Base-by-base conservation (phyloP, 1,140 invertebrate genomes). In the Phocides pigmalion region DNA sequence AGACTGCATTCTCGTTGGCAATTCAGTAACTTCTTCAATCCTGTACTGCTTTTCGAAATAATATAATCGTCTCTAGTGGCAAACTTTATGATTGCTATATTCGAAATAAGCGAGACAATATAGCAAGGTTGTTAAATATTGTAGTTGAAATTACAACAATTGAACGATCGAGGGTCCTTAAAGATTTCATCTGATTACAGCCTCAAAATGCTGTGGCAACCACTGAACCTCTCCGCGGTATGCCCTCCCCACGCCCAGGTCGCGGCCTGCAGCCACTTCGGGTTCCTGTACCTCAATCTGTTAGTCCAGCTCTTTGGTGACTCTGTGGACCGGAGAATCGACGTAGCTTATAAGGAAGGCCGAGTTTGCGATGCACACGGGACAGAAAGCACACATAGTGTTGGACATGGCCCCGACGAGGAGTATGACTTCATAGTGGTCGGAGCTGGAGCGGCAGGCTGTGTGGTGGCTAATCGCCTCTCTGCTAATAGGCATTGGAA, bases 381-480 rank as follows among this genome's bases (percentile, higher is more conserved):
- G 20, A 32, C 61, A 22, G 47, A 69, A 11, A 35, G 65, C 25
- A 46, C 16, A 1, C 4, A 9, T 51, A 37, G 42, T 19, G 17
- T 66, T 53, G 62, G 25, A 64, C 41, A 35, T 14, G 20, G 6
- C 8, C 35, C 46, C 1, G 22, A 53, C 4, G 53, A 62, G n/a
- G 70, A 68, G 5, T 80, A 74, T 32, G 81, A 83, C 46, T 83
- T 81, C 20, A 77, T 81, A 9, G 74, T 81, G 15, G 73, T 78
- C 0, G 80, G 76, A 0, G 78, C 72, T 0, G 78, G 81, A 0
- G 37, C 74, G 0, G 67, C 80, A 4, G 79, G 82, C 0, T 79
- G 81, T 41, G 95, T 96, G 1, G 69, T 97, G 17, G 95, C 95
- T 0, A 95, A 94, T 69, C 71, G 91, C 42, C 68, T 93, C n/a